Evolutionary conservation across 2,113 vertebrate species (phyloP), one percentile per base, ranked within the genome.

Genomic region (Axis porcinus): DNA sequence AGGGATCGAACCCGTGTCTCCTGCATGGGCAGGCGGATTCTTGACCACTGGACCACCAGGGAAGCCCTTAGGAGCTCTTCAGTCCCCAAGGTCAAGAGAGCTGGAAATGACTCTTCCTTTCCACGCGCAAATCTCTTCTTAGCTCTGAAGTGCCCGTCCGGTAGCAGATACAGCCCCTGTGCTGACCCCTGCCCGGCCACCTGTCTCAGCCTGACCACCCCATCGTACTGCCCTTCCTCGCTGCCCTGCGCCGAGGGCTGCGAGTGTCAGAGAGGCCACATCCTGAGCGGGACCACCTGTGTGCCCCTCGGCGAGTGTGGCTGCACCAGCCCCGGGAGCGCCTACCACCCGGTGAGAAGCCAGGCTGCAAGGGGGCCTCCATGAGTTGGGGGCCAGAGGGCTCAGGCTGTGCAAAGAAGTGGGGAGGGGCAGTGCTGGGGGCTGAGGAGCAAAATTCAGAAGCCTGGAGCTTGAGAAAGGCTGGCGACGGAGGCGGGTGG

Each of bases 161-260:
- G 98, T 47, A 99, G 99, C 97, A 97, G 97, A 30, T 99, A 99
- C 93, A 96, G 81, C 36, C 89, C 97, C 0, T 99, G 99, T 25
- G 96, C 98, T 54, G 93, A 96, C 0, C 99, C 99, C 62, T 99
- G 99, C 96, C 97, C 99, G 0, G 91, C 98, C 52, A 99, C 98
- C 97, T 99, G 99, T 94, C 98, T 98, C 92, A 97, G 98, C 84
- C 98, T 98, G 1, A 96, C 74, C 2, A 28, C 95, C 2, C 52
- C 91, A 0, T 79, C 33, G 43, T 85, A 97, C 91, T 99, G 99
- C 91, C 84, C 89, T 0, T 0, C 11, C 3, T 15, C 58, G 10
- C 96, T 98, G 79, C 99, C 98, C 50, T 99, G 99, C 67, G 98
- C 98, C 2, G 99, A 99, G 97, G 99, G 99, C 27, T 99, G 99